Evolutionary conservation across 2,888 invertebrate genomes (phyloP).

Genomic region (Laothoe populi): DNA sequence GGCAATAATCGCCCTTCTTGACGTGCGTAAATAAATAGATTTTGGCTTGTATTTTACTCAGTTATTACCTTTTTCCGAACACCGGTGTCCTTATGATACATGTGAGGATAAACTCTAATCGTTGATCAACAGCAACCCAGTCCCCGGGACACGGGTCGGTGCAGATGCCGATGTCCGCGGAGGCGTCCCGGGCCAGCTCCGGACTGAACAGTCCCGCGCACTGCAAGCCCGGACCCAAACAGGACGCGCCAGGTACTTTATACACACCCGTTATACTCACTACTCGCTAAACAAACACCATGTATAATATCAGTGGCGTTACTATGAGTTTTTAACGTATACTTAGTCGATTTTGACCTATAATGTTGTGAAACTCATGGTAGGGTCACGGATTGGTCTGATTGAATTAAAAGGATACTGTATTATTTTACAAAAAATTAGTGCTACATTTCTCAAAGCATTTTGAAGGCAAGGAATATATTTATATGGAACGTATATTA

Average conservation of each 20-base stretch:
- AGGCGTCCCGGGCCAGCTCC: constrained; percentile 76
- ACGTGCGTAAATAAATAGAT: too few relatives aligned
- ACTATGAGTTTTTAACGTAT: not conserved
- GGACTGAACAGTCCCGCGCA: constrained; percentile 80
- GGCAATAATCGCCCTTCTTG: too few relatives aligned
- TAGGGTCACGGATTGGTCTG: not conserved
- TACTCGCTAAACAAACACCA: not conserved
- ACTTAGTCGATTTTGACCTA: not conserved
- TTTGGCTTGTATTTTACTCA: too few relatives aligned
- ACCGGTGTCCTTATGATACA: too few relatives aligned
- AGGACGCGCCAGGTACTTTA: constrained; percentile 75
- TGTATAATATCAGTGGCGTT: too few relatives aligned
- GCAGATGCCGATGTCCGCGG: constrained; percentile 80
- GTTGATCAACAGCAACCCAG: constrained; percentile 61
- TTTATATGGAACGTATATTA: too few relatives aligned
- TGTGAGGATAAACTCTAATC: not conserved
- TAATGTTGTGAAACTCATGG: not conserved
- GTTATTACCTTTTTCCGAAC: too few relatives aligned
- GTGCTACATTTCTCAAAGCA: too few relatives aligned
- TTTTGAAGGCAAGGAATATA: too few relatives aligned
- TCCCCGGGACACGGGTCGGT: constrained; percentile 73
- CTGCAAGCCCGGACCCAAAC: constrained; percentile 71
- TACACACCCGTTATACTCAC: not conserved
- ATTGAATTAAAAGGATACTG: not conserved
- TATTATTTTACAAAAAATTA: not conserved